These are phyloP conservation scores for Candidula unifasciata DNA, from an alignment of 2,888 invertebrate genomes.

Conservation along the genomic window DNA sequence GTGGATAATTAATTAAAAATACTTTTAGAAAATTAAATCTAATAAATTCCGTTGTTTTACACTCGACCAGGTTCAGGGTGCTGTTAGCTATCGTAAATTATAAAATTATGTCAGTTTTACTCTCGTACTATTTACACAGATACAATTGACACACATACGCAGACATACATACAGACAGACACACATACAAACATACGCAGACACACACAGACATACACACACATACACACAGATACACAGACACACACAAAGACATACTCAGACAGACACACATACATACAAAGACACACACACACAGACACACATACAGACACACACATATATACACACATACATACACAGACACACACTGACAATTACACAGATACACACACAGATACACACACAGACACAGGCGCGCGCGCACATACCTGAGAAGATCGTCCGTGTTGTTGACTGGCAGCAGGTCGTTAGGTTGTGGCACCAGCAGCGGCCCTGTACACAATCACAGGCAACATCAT, in stretches of 20 bases:
- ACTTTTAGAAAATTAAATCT: too few relatives aligned
- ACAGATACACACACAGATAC: neutral
- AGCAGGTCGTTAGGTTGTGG: neutral
- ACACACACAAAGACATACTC: neutral
- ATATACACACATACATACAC: neutral
- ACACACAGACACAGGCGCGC: neutral
- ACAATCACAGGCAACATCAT: too few relatives aligned
- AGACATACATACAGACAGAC: neutral
- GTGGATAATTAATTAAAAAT: too few relatives aligned
- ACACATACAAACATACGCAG: neutral
- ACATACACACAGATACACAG: neutral
- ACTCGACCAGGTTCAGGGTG: too few relatives aligned
- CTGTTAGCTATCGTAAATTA: too few relatives aligned
- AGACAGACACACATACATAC: neutral
- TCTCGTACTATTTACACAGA: too few relatives aligned
- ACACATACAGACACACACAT: neutral
- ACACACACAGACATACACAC: neutral
- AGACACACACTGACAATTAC: neutral
- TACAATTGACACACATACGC: neutral
- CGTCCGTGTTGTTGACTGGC: neutral
- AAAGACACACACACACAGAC: neutral
- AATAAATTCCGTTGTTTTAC: too few relatives aligned
- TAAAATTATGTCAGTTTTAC: too few relatives aligned
- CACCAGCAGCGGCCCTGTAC: constrained; percentile 6
- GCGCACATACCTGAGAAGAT: neutral